Conservation (phyloP, 1,140 invertebrate genomes). For the Cotesia chilonis region DNA sequence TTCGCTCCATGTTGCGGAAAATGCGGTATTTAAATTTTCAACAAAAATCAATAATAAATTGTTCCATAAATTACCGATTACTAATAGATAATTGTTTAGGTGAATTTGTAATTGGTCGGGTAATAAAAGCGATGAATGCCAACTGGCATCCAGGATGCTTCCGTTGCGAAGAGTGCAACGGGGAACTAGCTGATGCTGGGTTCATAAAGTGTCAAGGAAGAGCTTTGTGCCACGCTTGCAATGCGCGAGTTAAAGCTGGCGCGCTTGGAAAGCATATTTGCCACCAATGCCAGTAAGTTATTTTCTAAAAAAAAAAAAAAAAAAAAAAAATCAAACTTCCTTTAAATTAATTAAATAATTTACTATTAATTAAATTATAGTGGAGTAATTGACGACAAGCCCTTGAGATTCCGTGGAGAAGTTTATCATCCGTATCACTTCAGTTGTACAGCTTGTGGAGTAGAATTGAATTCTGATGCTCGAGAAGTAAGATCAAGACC, state of each 20-base stretch:
- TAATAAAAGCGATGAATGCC: conserved; percentile 99
- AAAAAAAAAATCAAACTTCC: neutral
- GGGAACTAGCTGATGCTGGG: conserved; percentile 93
- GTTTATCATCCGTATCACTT: conserved; percentile 99
- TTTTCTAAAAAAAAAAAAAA: neutral
- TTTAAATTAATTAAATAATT: neutral
- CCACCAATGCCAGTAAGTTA: conserved; percentile 96
- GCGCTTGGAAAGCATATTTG: conserved; percentile 97
- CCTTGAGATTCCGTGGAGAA: conserved; percentile 94
- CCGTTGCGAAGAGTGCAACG: conserved; percentile 91
- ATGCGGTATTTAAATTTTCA: conserved; percentile 74
- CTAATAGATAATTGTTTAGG: conserved; percentile 64
- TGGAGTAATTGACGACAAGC: conserved; percentile 95
- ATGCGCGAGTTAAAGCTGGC: conserved; percentile 93
- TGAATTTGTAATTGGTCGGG: conserved; percentile 95
- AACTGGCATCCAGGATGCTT: conserved; percentile 99
- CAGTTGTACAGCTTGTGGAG: conserved; percentile 91
- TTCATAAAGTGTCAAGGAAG: conserved; percentile 95
- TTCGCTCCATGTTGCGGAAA: conserved; percentile 98
- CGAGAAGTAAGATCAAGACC: conserved; percentile 92
- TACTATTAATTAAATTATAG: conserved; percentile 65
- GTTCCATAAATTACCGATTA: neutral
- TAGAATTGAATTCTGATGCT: conserved; percentile 89
- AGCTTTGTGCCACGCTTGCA: conserved; percentile 96
- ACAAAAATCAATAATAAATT: too few relatives aligned